phyloP scores from a whole-genome alignment of 1,140 invertebrate genomes.

The Nasonia longicornis region DNA sequence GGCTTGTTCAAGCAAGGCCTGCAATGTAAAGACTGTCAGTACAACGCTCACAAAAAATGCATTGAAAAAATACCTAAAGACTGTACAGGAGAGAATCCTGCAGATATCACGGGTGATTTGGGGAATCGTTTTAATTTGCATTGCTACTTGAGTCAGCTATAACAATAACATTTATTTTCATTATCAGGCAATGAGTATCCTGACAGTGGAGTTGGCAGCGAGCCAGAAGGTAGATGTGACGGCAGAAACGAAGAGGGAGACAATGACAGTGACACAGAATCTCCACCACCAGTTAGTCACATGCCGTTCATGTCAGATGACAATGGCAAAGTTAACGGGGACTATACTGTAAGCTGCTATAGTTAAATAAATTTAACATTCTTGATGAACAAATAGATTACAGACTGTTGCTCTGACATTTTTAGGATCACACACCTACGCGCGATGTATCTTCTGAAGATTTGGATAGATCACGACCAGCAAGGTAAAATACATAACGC shows the following conservation, averaged over 20 bases:
- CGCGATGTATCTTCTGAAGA: conserved; percentile 61
- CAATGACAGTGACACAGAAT: conserved; percentile 73
- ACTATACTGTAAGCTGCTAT: conserved; percentile 56
- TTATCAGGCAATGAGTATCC: conserved; percentile 72
- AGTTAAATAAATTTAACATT: conserved; percentile 17
- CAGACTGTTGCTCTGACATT: conserved; percentile 29
- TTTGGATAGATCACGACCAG: conserved; percentile 60
- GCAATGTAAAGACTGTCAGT: conserved; percentile 98
- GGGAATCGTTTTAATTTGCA: conserved; percentile 22
- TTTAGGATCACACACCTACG: conserved; percentile 62
- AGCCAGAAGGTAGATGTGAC: conserved; percentile 71
- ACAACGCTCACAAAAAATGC: conserved; percentile 98
- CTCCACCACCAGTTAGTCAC: conserved; percentile 55
- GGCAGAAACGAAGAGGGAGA: conserved; percentile 74
- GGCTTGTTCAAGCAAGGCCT: conserved; percentile 97
- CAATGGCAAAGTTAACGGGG: conserved; percentile 61
- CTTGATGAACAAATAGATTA: conserved; percentile 1
- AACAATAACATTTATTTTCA: conserved; percentile 18
- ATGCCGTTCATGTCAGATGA: conserved; percentile 50
- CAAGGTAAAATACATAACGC: conserved; percentile 56
- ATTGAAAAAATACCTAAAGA: conserved; percentile 94
- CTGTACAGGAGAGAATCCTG: conserved; percentile 87
- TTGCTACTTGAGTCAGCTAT: neutral
- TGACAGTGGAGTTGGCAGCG: conserved; percentile 76
- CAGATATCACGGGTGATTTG: conserved; percentile 68